Conservation (phyloP, 2,888 invertebrate genomes). For the Andrena fulva region DNA sequence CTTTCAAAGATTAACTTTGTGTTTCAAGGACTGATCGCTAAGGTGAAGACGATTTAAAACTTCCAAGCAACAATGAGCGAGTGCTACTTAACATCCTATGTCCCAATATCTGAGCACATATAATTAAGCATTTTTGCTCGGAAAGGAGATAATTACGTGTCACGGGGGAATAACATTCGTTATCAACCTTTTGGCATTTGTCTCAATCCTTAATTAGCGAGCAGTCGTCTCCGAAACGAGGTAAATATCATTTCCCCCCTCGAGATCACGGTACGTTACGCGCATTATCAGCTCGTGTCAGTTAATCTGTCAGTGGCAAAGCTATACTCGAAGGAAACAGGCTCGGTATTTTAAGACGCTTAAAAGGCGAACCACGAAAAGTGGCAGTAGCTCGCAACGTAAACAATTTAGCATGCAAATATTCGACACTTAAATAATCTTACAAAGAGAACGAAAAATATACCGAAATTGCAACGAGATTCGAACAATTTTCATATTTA, state of each 20-base stretch:
- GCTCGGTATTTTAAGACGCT: neutral
- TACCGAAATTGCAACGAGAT: no score
- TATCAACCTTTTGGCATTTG: slow-evolving; percentile 12
- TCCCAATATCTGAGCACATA: neutral
- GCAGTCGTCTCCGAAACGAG: neutral
- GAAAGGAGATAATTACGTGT: slow-evolving; percentile 7
- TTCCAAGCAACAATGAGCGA: no score
- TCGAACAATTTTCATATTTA: no score
- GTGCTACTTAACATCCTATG: neutral
- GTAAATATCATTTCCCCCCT: slow-evolving; percentile 5
- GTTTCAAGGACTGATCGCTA: neutral
- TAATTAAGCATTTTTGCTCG: neutral
- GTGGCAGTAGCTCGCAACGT: no score
- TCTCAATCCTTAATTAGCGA: slow-evolving; percentile 18
- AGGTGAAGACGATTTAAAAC: neutral
- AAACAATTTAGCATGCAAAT: no score
- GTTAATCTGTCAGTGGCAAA: slow-evolving; percentile 28
- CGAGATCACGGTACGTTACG: neutral
- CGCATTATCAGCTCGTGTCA: slow-evolving; percentile 31
- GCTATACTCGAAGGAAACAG: slow-evolving; percentile 16
- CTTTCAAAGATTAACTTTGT: no score
- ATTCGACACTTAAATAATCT: no score
- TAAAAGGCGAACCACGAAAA: neutral
- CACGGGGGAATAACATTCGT: neutral
- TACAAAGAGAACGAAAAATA: no score